A percentile compares a stretch with the other conserved stretches of the same genome.
These are phyloP conservation scores for Temnothorax rugatulus DNA, from an alignment of 2,888 invertebrate genomes.

Conservation along the genomic window DNA sequence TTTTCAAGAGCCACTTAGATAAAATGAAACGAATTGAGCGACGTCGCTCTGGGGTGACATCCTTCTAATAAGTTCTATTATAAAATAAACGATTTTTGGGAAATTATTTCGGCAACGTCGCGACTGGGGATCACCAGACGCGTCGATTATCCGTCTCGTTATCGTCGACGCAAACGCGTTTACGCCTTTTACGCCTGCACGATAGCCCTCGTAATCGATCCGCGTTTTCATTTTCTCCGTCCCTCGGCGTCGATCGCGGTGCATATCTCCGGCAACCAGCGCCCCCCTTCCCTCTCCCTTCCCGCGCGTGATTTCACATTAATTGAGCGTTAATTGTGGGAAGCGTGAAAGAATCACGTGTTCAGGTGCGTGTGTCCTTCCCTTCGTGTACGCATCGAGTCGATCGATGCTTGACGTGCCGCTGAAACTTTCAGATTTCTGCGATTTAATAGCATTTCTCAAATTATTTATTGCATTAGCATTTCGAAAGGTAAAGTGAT, in stretches of 20 bases:
- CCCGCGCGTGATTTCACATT: background rate
- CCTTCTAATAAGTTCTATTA: no score
- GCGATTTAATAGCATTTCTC: background rate
- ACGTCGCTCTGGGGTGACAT: background rate
- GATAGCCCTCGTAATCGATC: slow-evolving; percentile 66
- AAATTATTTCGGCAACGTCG: background rate
- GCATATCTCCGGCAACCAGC: background rate
- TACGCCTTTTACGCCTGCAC: slow-evolving; percentile 68
- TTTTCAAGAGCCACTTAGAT: background rate
- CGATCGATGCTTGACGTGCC: background rate
- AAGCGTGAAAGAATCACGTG: slow-evolving; percentile 6
- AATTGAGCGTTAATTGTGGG: slow-evolving; percentile 31
- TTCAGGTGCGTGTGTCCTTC: background rate
- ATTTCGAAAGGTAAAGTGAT: background rate
- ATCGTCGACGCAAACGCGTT: slow-evolving; percentile 55
- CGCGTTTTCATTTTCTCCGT: slow-evolving; percentile 42
- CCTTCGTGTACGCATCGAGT: background rate
- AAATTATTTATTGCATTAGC: background rate
- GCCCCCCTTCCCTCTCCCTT: background rate
- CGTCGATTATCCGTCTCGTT: background rate
- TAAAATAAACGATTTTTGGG: background rate
- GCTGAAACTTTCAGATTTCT: background rate
- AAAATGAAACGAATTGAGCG: background rate
- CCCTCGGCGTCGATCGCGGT: background rate
- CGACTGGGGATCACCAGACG: background rate